These are phyloP conservation scores for Tamias sibiricus DNA, from an alignment of 2,113 vertebrate species.

Conservation along the genomic window DNA sequence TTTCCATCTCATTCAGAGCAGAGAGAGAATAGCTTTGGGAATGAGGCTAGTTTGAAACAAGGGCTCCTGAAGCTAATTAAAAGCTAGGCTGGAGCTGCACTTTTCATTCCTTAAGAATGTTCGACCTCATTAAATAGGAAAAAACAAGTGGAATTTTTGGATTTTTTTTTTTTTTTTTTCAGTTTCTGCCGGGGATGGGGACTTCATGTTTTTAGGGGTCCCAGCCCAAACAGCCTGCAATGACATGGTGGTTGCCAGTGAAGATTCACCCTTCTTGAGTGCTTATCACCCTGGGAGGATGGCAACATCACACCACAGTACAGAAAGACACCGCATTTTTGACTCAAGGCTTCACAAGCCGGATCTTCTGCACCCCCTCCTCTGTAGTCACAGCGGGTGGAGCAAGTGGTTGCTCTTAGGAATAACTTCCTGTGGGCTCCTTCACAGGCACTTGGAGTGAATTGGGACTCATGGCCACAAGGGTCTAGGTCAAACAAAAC, in stretches of 20 bases:
- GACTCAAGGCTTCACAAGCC: neutral
- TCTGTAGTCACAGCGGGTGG: neutral
- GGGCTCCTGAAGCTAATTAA: constrained; percentile 77
- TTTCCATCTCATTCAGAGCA: constrained; percentile 68
- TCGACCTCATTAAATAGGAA: constrained; percentile 80
- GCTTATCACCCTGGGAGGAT: neutral
- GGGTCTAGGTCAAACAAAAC: neutral
- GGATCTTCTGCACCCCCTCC: neutral
- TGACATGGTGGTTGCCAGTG: neutral
- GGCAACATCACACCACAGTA: neutral
- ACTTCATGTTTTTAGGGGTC: constrained; percentile 2
- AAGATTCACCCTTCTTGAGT: neutral
- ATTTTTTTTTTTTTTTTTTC: constrained; percentile 41
- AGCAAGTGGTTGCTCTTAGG: neutral
- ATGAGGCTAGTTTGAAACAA: constrained; percentile 71
- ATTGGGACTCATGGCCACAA: neutral
- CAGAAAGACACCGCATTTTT: neutral
- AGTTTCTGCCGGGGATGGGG: constrained; percentile 46
- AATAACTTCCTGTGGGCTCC: neutral
- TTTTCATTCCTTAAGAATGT: constrained; percentile 74
- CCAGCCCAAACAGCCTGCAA: neutral
- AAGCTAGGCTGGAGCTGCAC: constrained; percentile 49
- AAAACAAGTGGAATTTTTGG: constrained; percentile 75
- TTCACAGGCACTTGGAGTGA: neutral
- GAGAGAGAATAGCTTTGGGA: constrained; percentile 66